Conservation (phyloP, 2,888 invertebrate species). For the Drosophila kuntzei region DNA sequence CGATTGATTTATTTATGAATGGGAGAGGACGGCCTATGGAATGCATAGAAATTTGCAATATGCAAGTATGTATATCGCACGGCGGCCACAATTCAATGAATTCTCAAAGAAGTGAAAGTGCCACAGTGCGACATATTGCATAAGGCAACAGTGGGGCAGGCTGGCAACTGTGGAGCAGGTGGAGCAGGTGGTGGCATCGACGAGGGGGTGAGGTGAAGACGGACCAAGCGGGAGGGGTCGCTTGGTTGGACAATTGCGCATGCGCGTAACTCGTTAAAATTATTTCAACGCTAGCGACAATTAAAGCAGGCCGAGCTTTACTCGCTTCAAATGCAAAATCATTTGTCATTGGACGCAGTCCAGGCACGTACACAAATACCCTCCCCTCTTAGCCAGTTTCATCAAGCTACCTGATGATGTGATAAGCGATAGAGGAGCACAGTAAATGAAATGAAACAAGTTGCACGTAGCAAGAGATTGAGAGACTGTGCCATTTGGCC, state of each 20-base stretch:
- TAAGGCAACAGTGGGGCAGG: constrained; percentile 30
- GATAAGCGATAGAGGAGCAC: constrained; percentile 49
- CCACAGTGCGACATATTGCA: constrained; percentile 45
- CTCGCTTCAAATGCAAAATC: constrained; percentile 44
- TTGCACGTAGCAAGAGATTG: constrained; percentile 15
- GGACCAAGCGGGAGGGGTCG: constrained; percentile 42
- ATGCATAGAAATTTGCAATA: constrained; percentile 21
- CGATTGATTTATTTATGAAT: not conserved
- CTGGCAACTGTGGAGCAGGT: not conserved
- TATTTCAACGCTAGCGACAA: constrained; percentile 65
- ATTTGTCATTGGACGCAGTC: constrained; percentile 56
- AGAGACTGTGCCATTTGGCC: constrained; percentile 63
- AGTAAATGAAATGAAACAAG: constrained; percentile 35
- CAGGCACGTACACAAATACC: constrained; percentile 62
- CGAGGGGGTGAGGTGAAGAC: not conserved
- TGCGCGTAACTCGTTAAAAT: constrained; percentile 76
- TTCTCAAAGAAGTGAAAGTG: constrained; percentile 78
- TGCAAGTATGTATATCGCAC: constrained; percentile 52
- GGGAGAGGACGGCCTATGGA: not conserved
- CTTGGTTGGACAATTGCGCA: constrained; percentile 78
- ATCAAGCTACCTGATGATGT: constrained; percentile 29
- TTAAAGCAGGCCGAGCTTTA: constrained; percentile 52
- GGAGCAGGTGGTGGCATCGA: not conserved
- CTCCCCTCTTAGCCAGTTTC: constrained; percentile 2
- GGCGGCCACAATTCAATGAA: constrained; percentile 63